Evolutionary conservation across 1,140 invertebrate species (phyloP), one percentile per base, ranked within the genome.

Genomic region (Coboldia fuscipes): DNA sequence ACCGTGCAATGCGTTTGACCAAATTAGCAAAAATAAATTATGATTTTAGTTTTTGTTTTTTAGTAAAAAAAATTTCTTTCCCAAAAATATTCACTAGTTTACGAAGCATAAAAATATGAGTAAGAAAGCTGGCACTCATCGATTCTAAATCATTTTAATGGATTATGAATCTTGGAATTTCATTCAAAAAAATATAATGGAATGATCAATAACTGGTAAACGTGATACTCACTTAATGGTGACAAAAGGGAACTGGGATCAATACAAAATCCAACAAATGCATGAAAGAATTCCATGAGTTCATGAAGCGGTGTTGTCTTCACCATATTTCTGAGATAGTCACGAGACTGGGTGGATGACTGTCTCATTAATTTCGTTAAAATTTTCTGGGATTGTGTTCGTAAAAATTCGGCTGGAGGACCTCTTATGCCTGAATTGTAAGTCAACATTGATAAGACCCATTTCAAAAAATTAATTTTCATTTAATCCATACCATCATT

Each of bases 241-340:
- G 83, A 88, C 3, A 88, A 56, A 39, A 86, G 60, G 3, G 74
- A 71, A 39, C 71, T 71, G 18, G 84, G 81, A 56, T 96, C 90
- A 30, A 84, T 68, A 58, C 94, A 99, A 54, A 90, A 97, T 13
- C 86, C 88, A 24, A 94, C 68, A 45, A 94, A 89, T 4, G 89
- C 71, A 56, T 99, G 94, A 29, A 97, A 77, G 47, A 94, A 84
- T 45, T 97, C 90, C 3, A 98, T 53, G 9, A 94, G 68, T 33
- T 90, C 85, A 3, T 71, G 58, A 15, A 96, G 57, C 0, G 79
- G 67, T 20, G 78, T 71, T 4, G 65, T 66, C 30, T 70, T 70
- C 0, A 94, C 73, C 57, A 86, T 76, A 28, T 76, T 66, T 37
- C 71, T 66, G 12, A 97, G 58, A 40, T 80, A 90, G 26, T 65